phyloP scores from a whole-genome alignment of 2,113 vertebrate species.

The Atherinomorus stipes region DNA sequence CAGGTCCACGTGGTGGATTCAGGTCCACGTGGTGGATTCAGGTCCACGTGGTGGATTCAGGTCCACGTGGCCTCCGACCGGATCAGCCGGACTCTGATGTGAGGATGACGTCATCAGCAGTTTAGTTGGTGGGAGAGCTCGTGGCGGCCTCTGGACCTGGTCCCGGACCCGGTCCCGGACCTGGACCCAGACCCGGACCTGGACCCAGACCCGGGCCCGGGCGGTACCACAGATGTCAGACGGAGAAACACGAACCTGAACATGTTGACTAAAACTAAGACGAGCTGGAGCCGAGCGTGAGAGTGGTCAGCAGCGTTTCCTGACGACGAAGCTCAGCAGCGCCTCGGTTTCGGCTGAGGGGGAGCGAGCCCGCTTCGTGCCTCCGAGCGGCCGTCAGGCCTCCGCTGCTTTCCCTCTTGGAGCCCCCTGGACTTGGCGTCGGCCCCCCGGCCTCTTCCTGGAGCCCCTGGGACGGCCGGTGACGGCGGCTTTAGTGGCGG shows the following conservation, averaged over 20 bases:
- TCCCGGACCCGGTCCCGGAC: no score
- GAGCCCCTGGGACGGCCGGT: constrained; percentile 45
- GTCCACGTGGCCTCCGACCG: no score
- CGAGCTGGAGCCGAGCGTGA: constrained; percentile 65
- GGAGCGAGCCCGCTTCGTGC: constrained; percentile 73
- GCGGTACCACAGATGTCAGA: no score
- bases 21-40: no score
- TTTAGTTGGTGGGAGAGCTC: no score
- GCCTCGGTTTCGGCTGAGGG: constrained; percentile 18
- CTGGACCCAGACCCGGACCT: constrained; percentile 56
- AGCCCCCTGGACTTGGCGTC: constrained; percentile 55
- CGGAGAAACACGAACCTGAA: constrained; percentile 30
- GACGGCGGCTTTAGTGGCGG: neutral
- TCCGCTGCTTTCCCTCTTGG: constrained; percentile 76
- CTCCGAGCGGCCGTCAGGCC: constrained; percentile 54
- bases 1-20: constrained; percentile 81
- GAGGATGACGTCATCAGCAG: no score
- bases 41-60: no score
- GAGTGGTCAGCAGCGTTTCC: constrained; percentile 69
- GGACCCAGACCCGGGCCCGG: constrained; percentile 72
- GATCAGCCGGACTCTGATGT: no score
- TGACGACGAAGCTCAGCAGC: constrained; percentile 47
- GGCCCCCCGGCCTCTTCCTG: constrained; percentile 52
- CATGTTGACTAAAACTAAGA: constrained; percentile 51
- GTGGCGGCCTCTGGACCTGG: no score